These are phyloP conservation scores for Bombus confusus DNA, from an alignment of 1,140 invertebrate species.

Conservation along the genomic window DNA sequence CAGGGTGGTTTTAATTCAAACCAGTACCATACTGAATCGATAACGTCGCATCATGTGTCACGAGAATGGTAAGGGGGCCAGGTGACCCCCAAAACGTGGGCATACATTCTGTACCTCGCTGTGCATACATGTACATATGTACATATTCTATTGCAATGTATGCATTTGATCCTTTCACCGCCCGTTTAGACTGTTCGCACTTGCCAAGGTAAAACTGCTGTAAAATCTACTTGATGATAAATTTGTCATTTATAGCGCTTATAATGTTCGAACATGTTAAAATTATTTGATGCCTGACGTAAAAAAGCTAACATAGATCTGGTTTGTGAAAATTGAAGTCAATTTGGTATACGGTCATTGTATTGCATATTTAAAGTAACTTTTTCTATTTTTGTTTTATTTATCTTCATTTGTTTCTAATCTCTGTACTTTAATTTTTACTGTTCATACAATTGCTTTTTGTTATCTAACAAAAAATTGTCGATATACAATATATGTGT, in stretches of 20 bases:
- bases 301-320: background rate
- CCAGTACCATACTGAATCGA: no score
- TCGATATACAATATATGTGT: background rate
- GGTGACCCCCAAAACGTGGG: no score
- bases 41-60: no score
- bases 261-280: background rate
- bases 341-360: background rate
- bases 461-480: background rate
- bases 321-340: background rate
- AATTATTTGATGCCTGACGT: background rate
- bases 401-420: background rate
- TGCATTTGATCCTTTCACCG: slow-evolving; percentile 43
- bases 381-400: background rate
- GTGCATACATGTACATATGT: background rate
- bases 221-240: background rate
- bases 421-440: background rate
- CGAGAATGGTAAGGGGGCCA: no score
- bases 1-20: no score
- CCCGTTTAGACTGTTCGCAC: slow-evolving; percentile 8
- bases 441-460: no score
- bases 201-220: slow-evolving; percentile 29
- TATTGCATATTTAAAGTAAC: background rate
- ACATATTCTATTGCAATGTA: slow-evolving; percentile 3
- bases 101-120: no score
- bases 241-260: background rate